A percentile compares a stretch with the other conserved stretches of the same genome.
These are phyloP conservation scores for Ectobius pallidus DNA, from an alignment of 2,888 invertebrate species.

Conservation along the genomic window DNA sequence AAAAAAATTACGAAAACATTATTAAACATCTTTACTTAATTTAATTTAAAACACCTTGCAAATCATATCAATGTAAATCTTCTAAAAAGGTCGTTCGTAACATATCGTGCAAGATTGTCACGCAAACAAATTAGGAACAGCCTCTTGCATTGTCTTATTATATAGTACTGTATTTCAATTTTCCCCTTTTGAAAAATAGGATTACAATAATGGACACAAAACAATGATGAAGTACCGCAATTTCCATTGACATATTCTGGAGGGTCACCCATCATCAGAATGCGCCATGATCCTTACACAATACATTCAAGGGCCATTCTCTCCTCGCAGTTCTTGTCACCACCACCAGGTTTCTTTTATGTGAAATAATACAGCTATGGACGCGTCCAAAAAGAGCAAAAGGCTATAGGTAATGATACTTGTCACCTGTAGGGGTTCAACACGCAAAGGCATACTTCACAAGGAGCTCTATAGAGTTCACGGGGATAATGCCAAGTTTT, in stretches of 20 bases:
- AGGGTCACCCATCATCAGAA: conserved; percentile 29
- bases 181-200: conserved; percentile 15
- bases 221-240: conserved; percentile 35
- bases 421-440: conserved; percentile 24
- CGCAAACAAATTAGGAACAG: too few species aligned
- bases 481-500: conserved; percentile 22
- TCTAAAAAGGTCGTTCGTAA: too few species aligned
- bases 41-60: too few species aligned
- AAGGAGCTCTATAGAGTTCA: background rate
- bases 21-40: too few species aligned
- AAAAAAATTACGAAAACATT: too few species aligned
- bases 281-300: too few species aligned
- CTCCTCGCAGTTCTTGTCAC: conserved; percentile 16
- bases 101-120: too few species aligned
- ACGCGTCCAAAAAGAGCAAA: conserved; percentile 17
- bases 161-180: conserved; percentile 9
- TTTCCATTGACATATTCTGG: conserved; percentile 31
- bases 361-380: conserved; percentile 21
- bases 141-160: conserved; percentile 1
- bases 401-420: conserved; percentile 32
- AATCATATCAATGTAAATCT: too few species aligned
- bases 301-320: conserved; percentile 29
- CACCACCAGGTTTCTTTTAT: conserved; percentile 29
- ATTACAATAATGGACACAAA: conserved; percentile 22
- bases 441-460: conserved; percentile 21